These are phyloP conservation scores for Cryptocephalus primarius DNA, from an alignment of 2,888 invertebrate species.

Conservation along the genomic window DNA sequence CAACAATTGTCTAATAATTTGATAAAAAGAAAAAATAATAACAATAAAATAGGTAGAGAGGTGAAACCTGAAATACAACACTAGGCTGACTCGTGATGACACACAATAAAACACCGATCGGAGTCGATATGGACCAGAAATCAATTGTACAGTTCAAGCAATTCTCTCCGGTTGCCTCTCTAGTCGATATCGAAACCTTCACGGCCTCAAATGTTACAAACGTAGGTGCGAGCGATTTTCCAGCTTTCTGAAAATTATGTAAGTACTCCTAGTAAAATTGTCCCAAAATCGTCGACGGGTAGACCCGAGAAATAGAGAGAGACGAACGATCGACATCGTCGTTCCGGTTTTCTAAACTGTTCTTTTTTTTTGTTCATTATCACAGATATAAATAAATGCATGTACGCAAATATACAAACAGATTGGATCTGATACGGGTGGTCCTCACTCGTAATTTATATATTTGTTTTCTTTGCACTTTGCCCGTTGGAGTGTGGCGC, in stretches of 20 bases:
- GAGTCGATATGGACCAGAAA: no score
- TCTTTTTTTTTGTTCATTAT: slow-evolving; percentile 34
- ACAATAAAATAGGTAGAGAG: slow-evolving; percentile 14
- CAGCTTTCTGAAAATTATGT: slow-evolving; percentile 13
- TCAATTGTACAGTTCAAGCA: no score
- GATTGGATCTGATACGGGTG: slow-evolving; percentile 24
- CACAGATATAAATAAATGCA: slow-evolving; percentile 42
- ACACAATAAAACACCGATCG: slow-evolving; percentile 11
- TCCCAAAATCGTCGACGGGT: no score
- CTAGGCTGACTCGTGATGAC: slow-evolving; percentile 19
- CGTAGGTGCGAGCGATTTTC: slow-evolving; percentile 18
- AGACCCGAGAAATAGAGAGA: no score
- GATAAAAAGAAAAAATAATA: slow-evolving; percentile 31
- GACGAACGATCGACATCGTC: no score
- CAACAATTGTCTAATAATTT: slow-evolving; percentile 30
- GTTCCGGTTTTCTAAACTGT: no score
- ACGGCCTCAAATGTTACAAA: slow-evolving; percentile 18
- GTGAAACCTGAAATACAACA: slow-evolving; percentile 22
- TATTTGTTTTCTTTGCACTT: slow-evolving; percentile 30
- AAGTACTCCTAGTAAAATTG: slow-evolving; percentile 10
- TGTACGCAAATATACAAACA: slow-evolving; percentile 38
- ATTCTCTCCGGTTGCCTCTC: no score
- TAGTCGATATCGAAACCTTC: no score
- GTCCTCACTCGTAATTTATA: slow-evolving; percentile 16
- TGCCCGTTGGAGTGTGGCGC: slow-evolving; percentile 26